phyloP scores from a whole-genome alignment of 2,888 invertebrate genomes.

The Dynastes hyllus region DNA sequence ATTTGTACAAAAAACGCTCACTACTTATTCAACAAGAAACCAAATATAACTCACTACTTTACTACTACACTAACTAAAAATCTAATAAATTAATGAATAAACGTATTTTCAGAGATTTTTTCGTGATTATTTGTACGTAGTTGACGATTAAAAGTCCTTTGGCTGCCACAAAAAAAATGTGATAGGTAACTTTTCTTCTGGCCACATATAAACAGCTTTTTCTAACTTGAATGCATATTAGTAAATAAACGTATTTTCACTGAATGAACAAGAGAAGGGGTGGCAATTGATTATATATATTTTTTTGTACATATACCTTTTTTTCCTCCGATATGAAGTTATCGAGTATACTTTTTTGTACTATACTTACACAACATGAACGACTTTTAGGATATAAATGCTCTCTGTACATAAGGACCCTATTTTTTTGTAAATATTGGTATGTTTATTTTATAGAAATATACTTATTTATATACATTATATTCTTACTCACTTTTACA shows the following conservation, averaged over 20 bases:
- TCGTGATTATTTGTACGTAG: constrained; percentile 35
- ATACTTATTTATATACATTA: constrained; percentile 35
- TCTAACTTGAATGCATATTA: constrained; percentile 11
- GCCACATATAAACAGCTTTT: constrained; percentile 13
- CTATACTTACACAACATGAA: constrained; percentile 29
- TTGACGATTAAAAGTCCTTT: constrained; percentile 37
- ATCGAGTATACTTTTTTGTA: constrained; percentile 8
- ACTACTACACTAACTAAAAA: constrained; percentile 1
- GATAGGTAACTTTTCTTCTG: constrained; percentile 39
- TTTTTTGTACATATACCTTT: constrained; percentile 41
- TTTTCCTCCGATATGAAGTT: constrained; percentile 5
- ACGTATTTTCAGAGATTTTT: constrained; percentile 38
- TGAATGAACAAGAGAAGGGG: constrained; percentile 54
- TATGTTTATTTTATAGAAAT: constrained; percentile 38
- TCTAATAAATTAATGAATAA: constrained; percentile 23
- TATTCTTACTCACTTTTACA: constrained; percentile 37
- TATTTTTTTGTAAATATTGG: constrained; percentile 40
- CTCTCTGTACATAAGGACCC: constrained; percentile 30
- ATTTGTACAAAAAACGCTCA: constrained; percentile 3
- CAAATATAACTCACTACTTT: constrained; percentile 3
- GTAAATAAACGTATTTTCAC: neutral
- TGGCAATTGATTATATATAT: constrained; percentile 57
- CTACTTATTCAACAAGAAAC: constrained; percentile 7
- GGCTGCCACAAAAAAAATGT: constrained; percentile 41
- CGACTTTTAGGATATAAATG: constrained; percentile 14